Evolutionary conservation across 2,888 invertebrate genomes (phyloP).

Genomic region (Calameuta pallipes): DNA sequence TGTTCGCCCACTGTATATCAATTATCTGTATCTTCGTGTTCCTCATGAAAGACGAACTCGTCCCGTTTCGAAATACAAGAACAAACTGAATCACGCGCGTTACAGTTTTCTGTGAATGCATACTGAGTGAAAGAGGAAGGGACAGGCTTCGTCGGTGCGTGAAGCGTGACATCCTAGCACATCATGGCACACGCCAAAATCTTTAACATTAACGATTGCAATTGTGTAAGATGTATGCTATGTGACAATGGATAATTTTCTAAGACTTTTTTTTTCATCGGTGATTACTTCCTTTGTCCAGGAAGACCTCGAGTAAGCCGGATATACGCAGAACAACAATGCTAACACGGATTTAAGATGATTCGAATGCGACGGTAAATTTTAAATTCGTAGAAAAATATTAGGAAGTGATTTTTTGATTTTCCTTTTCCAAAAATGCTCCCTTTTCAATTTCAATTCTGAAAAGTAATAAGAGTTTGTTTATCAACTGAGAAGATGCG

Average conservation of each 20-base stretch:
- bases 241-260: constrained; percentile 6
- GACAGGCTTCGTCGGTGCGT: constrained; percentile 64
- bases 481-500: not conserved
- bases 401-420: not conserved
- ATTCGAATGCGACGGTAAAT: not conserved
- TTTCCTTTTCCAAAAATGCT: not conserved
- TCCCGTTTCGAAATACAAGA: constrained; percentile 11
- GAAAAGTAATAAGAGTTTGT: not conserved
- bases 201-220: constrained; percentile 27
- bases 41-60: not conserved
- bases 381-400: not conserved
- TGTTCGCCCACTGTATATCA: not conserved
- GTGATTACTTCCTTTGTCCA: not conserved
- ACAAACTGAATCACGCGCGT: constrained; percentile 48
- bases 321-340: not conserved
- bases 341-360: not conserved
- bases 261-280: not conserved
- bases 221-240: not conserved
- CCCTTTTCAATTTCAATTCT: not conserved
- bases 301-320: not conserved
- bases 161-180: constrained; percentile 61
- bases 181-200: constrained; percentile 62
- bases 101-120: constrained; percentile 52
- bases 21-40: not conserved
- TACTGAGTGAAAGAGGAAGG: constrained; percentile 58